Evolutionary conservation across 1,140 invertebrate species (phyloP), one percentile per base, ranked within the genome.

Genomic region (Drosophila micromelanica): DNA sequence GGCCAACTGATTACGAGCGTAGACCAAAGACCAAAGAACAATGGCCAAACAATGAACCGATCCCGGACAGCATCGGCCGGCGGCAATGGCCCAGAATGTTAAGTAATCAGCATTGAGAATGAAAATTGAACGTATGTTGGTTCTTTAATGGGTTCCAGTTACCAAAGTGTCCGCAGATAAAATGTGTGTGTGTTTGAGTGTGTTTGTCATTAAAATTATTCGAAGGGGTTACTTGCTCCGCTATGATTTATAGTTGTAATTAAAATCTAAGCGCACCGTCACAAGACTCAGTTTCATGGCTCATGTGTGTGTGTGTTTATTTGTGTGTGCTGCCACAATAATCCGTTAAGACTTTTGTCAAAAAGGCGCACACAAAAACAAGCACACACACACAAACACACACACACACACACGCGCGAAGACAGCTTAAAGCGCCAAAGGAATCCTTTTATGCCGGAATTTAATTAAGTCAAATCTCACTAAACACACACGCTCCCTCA

Each of bases 241-340:
- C 74, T 78, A 78, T 86, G 81, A 86, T 86, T 86, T 86, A 86
- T 86, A 81, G 81, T 78, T 79, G 81, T 76, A 86, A 86, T 86
- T 86, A 86, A 86, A 86, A 87, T 87, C 81, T 78, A 73, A 74
- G 64, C 45, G 56, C 30, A 35, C 35, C 17, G 32, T 55, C 52
- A 59, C 52, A 55, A 32, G 67, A 23, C 17, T 45, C 45, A 23
- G 38, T 23, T 20, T 13, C 38, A 9, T 9, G 38, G 23, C 38
- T 15, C n/a, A 11, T 35, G 8, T 35, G 32, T 12, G 11, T 45
- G 27, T 51, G 35, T 40, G 20, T 38, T 6, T 63, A n/a, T 55
- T n/a, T 46, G 45, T 57, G 56, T 15, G 48, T 56, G 67, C 56
- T 46, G 42, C 13, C 63, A 65, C 23, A 48, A 71, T 86, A 86